Evolutionary conservation across 2,888 invertebrate species (phyloP), one percentile per base, ranked within the genome.

Genomic region (Thalpophila matura): DNA sequence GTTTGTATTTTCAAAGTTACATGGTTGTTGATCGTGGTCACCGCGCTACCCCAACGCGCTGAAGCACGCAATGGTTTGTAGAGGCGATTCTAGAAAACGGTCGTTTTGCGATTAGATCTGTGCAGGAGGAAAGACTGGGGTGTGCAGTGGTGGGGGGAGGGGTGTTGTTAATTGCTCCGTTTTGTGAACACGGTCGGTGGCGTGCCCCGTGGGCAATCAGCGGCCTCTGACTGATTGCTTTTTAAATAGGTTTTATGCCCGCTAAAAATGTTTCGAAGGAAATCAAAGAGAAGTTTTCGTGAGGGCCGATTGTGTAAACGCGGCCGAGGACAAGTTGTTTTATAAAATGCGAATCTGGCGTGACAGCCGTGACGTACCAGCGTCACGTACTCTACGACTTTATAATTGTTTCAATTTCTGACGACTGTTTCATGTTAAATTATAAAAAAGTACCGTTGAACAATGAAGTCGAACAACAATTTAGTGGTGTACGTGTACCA

Each of bases 211-310:
- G 86, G 88, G 94, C 91, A 95, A 95, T 95, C 95, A 94, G 89
- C 93, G 89, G 80, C 86, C 90, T 77, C 92, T 94, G 95, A 95
- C 94, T 95, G 94, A 95, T 95, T 93, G 94, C 95, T 94, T 95
- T 95, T 95, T 95, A 95, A 95, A 94, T 94, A 94, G 94, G 93
- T 93, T 94, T 94, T 94, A 94, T 93, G 90, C 91, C 89, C 86
- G 90, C 92, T 92, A 92, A 94, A 94, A 95, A 92, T 91, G 87
- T 89, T 91, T 89, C 86, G 79, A 87, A 90, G 90, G 91, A 92
- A 93, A 92, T 91, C 90, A 89, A 88, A 89, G 90, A 86, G 89
- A 91, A 87, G 80, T 88, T 88, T 79, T 88, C 86, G 86, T 88
- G 89, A 82, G 84, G 82, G 81, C 82, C 78, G 84, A 87, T 89